Base-by-base conservation (phyloP, 2,113 vertebrate genomes). In the Todiramphus saurophagus region DNA sequence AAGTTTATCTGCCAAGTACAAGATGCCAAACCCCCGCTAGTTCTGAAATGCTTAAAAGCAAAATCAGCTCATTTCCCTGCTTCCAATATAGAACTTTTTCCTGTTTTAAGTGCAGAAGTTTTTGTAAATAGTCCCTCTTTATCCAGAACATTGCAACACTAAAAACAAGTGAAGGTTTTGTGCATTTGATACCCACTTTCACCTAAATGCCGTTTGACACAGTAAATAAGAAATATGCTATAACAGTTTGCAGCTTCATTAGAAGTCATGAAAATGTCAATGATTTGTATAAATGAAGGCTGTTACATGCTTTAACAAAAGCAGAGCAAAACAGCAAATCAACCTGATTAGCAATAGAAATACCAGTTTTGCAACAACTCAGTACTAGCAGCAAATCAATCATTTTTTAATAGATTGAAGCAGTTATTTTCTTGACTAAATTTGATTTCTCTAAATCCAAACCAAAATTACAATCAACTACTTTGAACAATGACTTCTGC, bases 381-480 rank as follows among this genome's bases (percentile, higher is more conserved):
- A 77, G 70, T 68, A 50, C 37, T 25, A 60, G 67, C 6, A 53
- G 53, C 78, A 96, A 93, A 96, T 88, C 43, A 88, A 93, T 58
- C 39, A 60, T 76, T 79, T 79, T 79, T 92, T 66, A 89, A 82
- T 33, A 67, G 83, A 96, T 77, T 50, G 28, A 80, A 96, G 60
- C 63, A 46, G 60, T 75, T 89, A 79, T 78, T 86, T 80, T 86
- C 79, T 81, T 0, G 0, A 72, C 53, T 28, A 87, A 93, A 68
- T 92, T 76, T 92, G 83, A 82, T 87, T 93, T 68, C 74, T 69
- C 43, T 58, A 79, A 94, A 93, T 68, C 43, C 60, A 73, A 93
- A 93, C 7, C 37, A 93, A 89, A 96, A 95, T 87, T 58, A 89
- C 53, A 85, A 82, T 75, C 87, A 95, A 89, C 91, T 90, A 85